Conservation (phyloP, 2,888 invertebrate genomes). For the Pristionchus fissidentatus region DNA sequence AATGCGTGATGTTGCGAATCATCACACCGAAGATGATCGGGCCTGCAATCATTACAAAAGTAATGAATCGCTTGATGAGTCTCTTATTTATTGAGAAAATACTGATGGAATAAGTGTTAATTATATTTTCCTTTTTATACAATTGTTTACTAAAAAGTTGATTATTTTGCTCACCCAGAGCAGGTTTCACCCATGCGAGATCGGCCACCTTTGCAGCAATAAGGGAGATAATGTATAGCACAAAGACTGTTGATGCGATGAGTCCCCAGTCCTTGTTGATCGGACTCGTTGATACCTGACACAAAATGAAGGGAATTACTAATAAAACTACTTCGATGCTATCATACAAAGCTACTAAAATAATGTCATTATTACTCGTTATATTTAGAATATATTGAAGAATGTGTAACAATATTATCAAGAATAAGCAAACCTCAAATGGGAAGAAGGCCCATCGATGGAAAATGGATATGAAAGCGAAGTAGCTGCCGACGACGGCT, state of each 20-base stretch:
- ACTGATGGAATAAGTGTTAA: not conserved
- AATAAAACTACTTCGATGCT: too few species aligned
- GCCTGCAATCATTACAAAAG: constrained; percentile 8
- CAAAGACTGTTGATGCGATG: constrained; percentile 10
- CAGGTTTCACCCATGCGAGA: constrained; percentile 42
- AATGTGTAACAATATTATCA: too few species aligned
- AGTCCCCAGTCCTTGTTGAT: constrained; percentile 14
- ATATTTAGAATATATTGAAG: too few species aligned
- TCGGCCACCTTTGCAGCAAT: constrained; percentile 39
- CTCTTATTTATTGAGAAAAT: not conserved
- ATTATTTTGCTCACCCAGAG: constrained; percentile 14
- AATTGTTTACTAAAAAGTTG: too few species aligned
- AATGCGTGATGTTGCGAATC: constrained; percentile 38
- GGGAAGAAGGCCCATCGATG: constrained; percentile 48
- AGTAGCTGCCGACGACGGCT: constrained; percentile 4
- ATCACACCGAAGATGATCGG: constrained; percentile 45
- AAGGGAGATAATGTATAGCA: constrained; percentile 33
- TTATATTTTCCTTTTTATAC: too few species aligned
- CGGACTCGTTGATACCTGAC: not conserved
- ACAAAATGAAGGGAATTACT: too few species aligned
- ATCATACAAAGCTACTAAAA: too few species aligned
- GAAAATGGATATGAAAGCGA: constrained; percentile 16
- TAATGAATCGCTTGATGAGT: too few species aligned
- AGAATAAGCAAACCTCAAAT: not conserved
- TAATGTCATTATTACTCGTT: too few species aligned